These are phyloP conservation scores for Drosophila kikkawai DNA, from an alignment of 1,140 invertebrate genomes.

Conservation along the genomic window DNA sequence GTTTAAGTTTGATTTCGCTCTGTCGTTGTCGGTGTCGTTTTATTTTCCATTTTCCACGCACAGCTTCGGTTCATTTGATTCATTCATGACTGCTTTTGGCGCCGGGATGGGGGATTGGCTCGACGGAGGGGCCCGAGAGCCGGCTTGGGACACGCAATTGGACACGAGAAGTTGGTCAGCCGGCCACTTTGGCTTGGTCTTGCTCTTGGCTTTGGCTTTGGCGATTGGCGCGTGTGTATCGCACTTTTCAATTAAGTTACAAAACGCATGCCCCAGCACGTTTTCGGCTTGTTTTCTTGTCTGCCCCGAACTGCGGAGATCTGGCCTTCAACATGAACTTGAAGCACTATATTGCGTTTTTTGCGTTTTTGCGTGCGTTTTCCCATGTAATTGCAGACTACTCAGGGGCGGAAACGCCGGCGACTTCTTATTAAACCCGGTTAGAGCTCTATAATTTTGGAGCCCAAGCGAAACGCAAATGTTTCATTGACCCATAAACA, in stretches of 20 bases:
- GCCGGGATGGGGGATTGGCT: conserved; percentile 6
- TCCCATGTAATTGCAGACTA: conserved; percentile 49
- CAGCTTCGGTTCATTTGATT: conserved; percentile 48
- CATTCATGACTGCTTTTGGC: conserved; percentile 47
- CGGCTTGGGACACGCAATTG: conserved; percentile 60
- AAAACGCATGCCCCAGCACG: conserved; percentile 79
- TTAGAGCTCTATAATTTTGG: conserved; percentile 33
- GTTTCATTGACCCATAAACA: conserved; percentile 44
- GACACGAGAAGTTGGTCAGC: conserved; percentile 53
- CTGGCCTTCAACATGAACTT: conserved; percentile 79
- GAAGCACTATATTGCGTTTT: conserved; percentile 39
- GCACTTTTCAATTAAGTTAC: conserved; percentile 81
- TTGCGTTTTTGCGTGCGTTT: conserved; percentile 46
- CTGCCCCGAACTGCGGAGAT: conserved; percentile 19
- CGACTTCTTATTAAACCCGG: conserved; percentile 38
- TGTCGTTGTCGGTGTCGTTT: conserved; percentile 18
- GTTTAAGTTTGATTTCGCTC: conserved; percentile 32
- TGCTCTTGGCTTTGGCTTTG: conserved; percentile 59
- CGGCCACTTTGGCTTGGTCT: conserved; percentile 29
- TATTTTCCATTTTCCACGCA: conserved; percentile 45
- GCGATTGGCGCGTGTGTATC: conserved; percentile 76
- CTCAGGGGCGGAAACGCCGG: conserved; percentile 39
- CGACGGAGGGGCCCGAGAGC: conserved; percentile 10
- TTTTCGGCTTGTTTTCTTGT: conserved; percentile 58
- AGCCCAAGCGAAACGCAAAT: conserved; percentile 1